These are phyloP conservation scores for Heteromurus nitidus DNA, from an alignment of 2,888 invertebrate genomes.

Conservation along the genomic window DNA sequence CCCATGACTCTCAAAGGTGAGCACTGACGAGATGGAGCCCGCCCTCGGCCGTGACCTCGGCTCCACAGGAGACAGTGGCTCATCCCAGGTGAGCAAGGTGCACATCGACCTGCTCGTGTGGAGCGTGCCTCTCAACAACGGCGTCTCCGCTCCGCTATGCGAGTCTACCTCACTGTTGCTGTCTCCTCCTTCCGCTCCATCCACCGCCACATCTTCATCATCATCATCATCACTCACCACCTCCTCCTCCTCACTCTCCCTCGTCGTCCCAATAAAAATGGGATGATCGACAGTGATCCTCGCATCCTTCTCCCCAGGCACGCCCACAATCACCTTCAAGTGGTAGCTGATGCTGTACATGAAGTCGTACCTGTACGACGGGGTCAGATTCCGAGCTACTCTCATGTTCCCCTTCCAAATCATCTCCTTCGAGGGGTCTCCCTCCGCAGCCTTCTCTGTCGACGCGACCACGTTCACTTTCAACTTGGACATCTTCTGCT, in stretches of 20 bases:
- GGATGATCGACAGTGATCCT: not conserved
- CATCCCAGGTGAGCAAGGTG: too few relatives aligned
- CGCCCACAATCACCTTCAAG: not conserved
- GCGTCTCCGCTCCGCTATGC: not conserved
- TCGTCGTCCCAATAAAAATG: not conserved
- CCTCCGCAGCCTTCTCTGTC: not conserved
- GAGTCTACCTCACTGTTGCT: not conserved
- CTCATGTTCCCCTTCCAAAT: constrained; percentile 9
- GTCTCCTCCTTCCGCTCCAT: not conserved
- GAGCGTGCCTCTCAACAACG: not conserved
- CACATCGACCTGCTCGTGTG: too few relatives aligned
- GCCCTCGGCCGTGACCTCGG: not conserved
- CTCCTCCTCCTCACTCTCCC: not conserved
- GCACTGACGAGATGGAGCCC: not conserved
- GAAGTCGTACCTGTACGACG: constrained; percentile 9
- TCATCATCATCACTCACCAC: constrained; percentile 9
- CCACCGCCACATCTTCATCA: not conserved
- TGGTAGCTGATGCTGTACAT: constrained; percentile 17
- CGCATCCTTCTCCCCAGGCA: not conserved
- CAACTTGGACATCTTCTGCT: constrained; percentile 24
- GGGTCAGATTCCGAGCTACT: not conserved
- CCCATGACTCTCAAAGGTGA: not conserved
- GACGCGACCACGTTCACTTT: not conserved
- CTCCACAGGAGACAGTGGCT: too few relatives aligned
- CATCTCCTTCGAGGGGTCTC: not conserved